Percentiles rank a stretch among this genome's conserved stretches.
Evolutionary conservation across 2,888 invertebrate genomes (phyloP).

Genomic region (Lumbricus terrestris): DNA sequence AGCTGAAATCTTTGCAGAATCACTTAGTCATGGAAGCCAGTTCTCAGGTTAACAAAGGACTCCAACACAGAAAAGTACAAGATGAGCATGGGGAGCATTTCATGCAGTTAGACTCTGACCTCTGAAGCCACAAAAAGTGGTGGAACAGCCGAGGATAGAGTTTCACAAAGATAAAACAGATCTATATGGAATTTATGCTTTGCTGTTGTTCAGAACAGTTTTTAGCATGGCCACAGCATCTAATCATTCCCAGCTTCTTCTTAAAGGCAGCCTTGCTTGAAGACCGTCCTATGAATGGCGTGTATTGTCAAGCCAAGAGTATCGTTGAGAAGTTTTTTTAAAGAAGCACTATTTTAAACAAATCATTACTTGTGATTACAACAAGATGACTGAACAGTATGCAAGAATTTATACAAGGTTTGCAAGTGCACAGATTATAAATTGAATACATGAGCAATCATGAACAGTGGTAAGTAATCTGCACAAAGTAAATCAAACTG

Average conservation of each 20-base stretch:
- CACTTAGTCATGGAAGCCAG: not conserved
- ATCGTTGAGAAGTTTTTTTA: too few relatives aligned
- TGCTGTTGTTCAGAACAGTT: not conserved
- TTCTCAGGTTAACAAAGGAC: not conserved
- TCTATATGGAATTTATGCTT: not conserved
- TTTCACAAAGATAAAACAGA: not conserved
- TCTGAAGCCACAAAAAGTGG: not conserved
- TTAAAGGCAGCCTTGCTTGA: not conserved
- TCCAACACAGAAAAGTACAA: not conserved
- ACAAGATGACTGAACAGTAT: not conserved
- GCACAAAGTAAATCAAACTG: too few relatives aligned
- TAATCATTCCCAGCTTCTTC: not conserved
- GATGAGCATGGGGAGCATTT: not conserved
- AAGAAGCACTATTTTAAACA: not conserved
- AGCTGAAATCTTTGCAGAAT: not conserved
- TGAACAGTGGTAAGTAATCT: too few relatives aligned
- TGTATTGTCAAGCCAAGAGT: too few relatives aligned
- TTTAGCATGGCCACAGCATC: not conserved
- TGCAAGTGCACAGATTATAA: not conserved
- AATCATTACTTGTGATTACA: not conserved
- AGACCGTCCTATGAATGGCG: too few relatives aligned
- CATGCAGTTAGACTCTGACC: not conserved
- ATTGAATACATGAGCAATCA: too few relatives aligned
- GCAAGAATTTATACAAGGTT: not conserved
- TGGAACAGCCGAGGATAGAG: not conserved